These are phyloP conservation scores for Lasioglossum pauxillum DNA, from an alignment of 2,888 invertebrate genomes.

Conservation along the genomic window DNA sequence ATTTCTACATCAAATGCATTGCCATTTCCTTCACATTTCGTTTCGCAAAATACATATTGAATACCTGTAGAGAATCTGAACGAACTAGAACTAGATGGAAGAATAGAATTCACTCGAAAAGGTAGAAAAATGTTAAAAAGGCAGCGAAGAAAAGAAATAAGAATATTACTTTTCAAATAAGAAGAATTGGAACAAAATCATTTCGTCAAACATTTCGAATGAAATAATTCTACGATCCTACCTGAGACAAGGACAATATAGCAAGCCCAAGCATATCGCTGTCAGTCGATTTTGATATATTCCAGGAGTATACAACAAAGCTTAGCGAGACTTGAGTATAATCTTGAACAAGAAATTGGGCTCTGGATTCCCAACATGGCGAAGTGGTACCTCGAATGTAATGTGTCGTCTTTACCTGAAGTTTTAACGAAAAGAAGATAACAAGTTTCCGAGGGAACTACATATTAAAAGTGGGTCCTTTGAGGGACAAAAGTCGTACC, in stretches of 20 bases:
- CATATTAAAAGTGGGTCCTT: not conserved
- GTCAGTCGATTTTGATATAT: conserved; percentile 84
- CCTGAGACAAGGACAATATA: conserved; percentile 84
- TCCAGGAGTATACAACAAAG: conserved; percentile 86
- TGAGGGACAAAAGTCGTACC: conserved; percentile 74
- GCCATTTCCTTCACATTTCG: not conserved
- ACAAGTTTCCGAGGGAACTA: not conserved
- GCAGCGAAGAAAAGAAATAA: not conserved
- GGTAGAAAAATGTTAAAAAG: not conserved
- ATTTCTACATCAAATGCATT: not conserved
- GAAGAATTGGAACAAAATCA: not conserved
- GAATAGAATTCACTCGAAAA: not conserved
- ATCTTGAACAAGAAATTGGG: conserved; percentile 85
- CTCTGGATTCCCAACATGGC: conserved; percentile 85
- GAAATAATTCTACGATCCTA: conserved; percentile 60
- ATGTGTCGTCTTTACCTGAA: conserved; percentile 85
- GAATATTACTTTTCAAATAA: not conserved
- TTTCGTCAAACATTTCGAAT: not conserved
- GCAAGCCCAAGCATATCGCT: conserved; percentile 86
- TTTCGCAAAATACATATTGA: not conserved
- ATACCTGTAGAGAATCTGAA: no score
- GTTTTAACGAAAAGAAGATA: not conserved
- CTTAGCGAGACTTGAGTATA: conserved; percentile 85
- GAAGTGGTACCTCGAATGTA: conserved; percentile 84
- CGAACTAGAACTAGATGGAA: not conserved